Evolutionary conservation across 2,113 vertebrate genomes (phyloP).

Genomic region (Hyla sarda): DNA sequence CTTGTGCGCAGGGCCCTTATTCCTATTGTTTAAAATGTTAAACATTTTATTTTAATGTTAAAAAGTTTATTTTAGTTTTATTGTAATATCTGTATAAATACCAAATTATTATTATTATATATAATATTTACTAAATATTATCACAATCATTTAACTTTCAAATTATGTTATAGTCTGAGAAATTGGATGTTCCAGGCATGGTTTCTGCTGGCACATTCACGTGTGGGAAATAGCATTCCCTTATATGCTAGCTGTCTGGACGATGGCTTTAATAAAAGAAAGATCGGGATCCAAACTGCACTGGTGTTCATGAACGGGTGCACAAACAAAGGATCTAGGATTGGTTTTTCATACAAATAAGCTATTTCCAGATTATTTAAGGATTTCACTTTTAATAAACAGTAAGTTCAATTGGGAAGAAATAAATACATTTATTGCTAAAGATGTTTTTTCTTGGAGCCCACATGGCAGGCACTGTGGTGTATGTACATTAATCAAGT

Average conservation of each 20-base stretch:
- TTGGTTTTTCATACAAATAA: not conserved
- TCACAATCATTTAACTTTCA: not conserved
- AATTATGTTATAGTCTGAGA: not conserved
- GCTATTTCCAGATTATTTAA: not conserved
- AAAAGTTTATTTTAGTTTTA: not conserved
- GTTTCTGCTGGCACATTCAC: constrained; percentile 9
- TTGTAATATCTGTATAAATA: not conserved
- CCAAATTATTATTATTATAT: not conserved
- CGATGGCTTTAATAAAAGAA: not conserved
- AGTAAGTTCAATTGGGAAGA: constrained; percentile 30
- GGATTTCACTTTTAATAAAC: constrained; percentile 35
- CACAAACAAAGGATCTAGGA: not conserved
- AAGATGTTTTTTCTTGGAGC: not conserved
- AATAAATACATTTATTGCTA: not conserved
- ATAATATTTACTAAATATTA: not conserved
- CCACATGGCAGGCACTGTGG: constrained; percentile 54
- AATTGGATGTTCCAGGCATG: not conserved
- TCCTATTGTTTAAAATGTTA: too few species aligned
- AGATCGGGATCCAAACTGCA: not conserved
- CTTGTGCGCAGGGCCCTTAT: too few species aligned
- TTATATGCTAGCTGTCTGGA: not conserved
- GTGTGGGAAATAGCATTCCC: not conserved
- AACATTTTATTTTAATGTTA: too few species aligned
- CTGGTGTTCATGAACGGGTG: not conserved
- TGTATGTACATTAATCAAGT: constrained; percentile 56